A percentile compares a stretch with the other conserved stretches of the same genome.
These are phyloP conservation scores for Rachycentron canadum DNA, from an alignment of 2,797 vertebrate species.

Conservation along the genomic window DNA sequence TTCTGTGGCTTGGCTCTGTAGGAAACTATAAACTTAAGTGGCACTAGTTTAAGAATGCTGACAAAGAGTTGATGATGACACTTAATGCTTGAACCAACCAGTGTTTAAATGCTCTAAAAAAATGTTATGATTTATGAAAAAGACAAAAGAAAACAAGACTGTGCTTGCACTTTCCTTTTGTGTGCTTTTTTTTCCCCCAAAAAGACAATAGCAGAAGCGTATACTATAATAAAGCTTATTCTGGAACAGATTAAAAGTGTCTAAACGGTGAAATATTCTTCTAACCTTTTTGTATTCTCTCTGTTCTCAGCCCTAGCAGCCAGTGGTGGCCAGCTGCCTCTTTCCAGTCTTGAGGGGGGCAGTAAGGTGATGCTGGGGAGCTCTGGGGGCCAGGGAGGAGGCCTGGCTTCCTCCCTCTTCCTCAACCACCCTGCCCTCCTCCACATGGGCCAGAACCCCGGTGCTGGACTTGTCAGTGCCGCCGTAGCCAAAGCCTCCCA, in stretches of 20 bases:
- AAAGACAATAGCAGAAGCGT: conserved; percentile 28
- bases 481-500: conserved; percentile 88
- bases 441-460: conserved; percentile 87
- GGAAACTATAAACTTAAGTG: conserved; percentile 8
- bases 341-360: conserved; percentile 94
- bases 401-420: conserved; percentile 91
- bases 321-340: conserved; percentile 95
- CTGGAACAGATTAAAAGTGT: not conserved
- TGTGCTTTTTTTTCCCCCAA: too few relatives aligned
- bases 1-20: conserved; percentile 1
- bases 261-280: not conserved
- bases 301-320: conserved; percentile 90
- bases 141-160: not conserved
- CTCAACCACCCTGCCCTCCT: conserved; percentile 92
- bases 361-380: conserved; percentile 90
- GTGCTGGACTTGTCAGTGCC: conserved; percentile 87
- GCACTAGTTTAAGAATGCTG: not conserved
- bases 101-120: rapidly evolving
- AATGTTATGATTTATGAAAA: not conserved
- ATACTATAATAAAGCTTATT: not conserved
- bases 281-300: conserved; percentile 3
- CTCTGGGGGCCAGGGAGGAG: conserved; percentile 85
- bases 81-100: not conserved
- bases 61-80: not conserved
- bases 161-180: not conserved